Percentiles rank a stretch among this genome's conserved stretches.
phyloP scores from a whole-genome alignment of 2,888 invertebrate genomes.

The Odontothrips loti region DNA sequence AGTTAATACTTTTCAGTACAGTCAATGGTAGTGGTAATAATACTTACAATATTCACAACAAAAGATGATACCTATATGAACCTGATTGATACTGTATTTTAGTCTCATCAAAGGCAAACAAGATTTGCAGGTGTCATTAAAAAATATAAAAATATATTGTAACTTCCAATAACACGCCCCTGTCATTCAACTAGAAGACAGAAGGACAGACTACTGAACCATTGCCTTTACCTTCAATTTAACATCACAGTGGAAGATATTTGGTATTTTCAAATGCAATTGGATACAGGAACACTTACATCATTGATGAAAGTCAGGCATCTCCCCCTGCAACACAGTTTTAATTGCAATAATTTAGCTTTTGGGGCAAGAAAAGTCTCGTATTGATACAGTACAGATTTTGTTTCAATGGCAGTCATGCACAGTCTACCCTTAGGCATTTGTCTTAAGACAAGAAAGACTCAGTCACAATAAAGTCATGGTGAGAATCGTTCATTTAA shows the following conservation, averaged over 20 bases:
- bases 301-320: too few species aligned
- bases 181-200: too few species aligned
- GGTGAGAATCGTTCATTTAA: neutral
- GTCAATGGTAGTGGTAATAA: neutral
- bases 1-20: neutral
- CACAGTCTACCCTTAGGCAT: neutral
- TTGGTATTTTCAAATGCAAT: neutral
- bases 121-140: too few species aligned
- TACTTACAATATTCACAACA: neutral
- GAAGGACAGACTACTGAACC: too few species aligned
- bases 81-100: neutral
- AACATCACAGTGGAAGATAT: neutral
- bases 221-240: neutral
- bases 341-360: too few species aligned
- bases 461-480: neutral
- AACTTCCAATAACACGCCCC: too few species aligned
- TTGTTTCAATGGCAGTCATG: neutral
- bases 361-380: neutral
- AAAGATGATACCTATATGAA: neutral
- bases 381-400: neutral
- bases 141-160: too few species aligned
- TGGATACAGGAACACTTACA: too few species aligned
- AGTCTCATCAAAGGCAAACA: neutral
- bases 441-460: neutral
- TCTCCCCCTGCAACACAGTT: too few species aligned